phyloP scores from a whole-genome alignment of 2,888 invertebrate genomes.

The Gasteruption jaculator region DNA sequence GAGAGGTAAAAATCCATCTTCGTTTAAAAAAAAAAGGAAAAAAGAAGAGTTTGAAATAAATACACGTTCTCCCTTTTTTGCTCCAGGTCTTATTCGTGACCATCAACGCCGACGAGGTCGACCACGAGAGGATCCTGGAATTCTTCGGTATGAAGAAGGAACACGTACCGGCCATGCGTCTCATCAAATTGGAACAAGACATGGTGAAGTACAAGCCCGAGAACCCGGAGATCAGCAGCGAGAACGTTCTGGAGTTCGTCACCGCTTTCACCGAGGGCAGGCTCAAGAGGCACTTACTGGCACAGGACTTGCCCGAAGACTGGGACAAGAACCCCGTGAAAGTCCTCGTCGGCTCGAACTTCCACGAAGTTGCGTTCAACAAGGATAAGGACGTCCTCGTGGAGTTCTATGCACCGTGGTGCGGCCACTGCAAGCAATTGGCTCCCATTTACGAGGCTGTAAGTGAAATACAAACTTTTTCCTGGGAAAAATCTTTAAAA shows the following conservation, averaged over 20 bases:
- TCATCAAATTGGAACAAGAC: conserved; percentile 93
- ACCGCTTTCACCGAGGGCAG: conserved; percentile 86
- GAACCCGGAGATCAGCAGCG: conserved; percentile 65
- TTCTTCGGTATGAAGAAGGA: conserved; percentile 98
- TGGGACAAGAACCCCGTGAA: conserved; percentile 97
- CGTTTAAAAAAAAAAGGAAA: conserved; percentile 5
- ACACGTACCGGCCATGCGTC: conserved; percentile 84
- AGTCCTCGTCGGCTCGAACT: conserved; percentile 89
- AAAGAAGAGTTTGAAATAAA: conserved; percentile 7
- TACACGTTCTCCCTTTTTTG: too few species aligned
- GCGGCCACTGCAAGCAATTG: conserved; percentile 97
- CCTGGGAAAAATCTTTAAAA: conserved; percentile 7
- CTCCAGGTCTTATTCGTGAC: conserved; percentile 92
- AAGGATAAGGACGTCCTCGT: conserved; percentile 88
- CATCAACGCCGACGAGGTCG: conserved; percentile 91
- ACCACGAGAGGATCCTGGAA: conserved; percentile 95
- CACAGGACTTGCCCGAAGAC: conserved; percentile 91
- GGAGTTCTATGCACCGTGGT: conserved; percentile 99
- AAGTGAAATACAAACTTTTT: conserved; percentile 17
- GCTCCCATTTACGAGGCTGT: conserved; percentile 88
- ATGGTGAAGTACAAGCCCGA: conserved; percentile 97
- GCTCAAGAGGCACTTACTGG: conserved; percentile 91
- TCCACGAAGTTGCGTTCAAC: conserved; percentile 88
- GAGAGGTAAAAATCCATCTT: conserved; percentile 56
- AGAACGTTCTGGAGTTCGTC: conserved; percentile 74